Base-by-base conservation (phyloP, 2,113 vertebrate species). In the Callorhinus ursinus region DNA sequence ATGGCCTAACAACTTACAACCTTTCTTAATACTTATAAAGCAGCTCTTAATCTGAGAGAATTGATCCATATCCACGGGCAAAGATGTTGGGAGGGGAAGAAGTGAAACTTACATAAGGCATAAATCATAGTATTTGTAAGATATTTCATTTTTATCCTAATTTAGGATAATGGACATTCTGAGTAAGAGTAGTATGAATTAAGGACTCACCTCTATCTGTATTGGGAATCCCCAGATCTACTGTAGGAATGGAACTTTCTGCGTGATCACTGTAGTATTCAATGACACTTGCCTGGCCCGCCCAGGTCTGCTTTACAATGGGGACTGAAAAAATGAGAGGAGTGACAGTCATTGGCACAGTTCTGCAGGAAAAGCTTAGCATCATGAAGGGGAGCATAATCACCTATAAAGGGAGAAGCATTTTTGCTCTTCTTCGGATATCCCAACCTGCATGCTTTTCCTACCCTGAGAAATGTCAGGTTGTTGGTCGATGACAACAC, bases 241-340 rank as follows among this genome's bases (percentile, higher is more conserved):
- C 93, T 42, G 99, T 99, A 36, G 99, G 99, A 98, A 99, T 99
- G 46, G 99, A 98, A 61, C 95, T 96, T 94, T 99, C 99, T n/a
- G 98, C 98, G 1, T 99, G 98, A 98, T 99, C 99, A 88, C 99
- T 99, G 98, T 99, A 99, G 98, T 99, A 99, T 96, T 99, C 99
- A 65, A 99, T 98, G 94, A 98, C 97, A 22, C 98, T 97, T n/a
- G 99, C 99, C 88, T 99, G 99, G 84, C 98, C 98, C 87, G 99
- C 99, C 99, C 99, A 99, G 0, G 99, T 99, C 98, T 99, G 99
- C 98, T 99, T 99, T 97, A 99, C 99, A 81, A 99, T 99, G 53
- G 99, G 99, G 97, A 99, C 99, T 99, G 97, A 96, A 97, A 96
- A 83, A 49, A 91, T 1, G 7, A 74, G 19, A 92, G 14, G 74